Evolutionary conservation across 2,113 vertebrate genomes (phyloP).

Genomic region (Crotophaga sulcirostris): DNA sequence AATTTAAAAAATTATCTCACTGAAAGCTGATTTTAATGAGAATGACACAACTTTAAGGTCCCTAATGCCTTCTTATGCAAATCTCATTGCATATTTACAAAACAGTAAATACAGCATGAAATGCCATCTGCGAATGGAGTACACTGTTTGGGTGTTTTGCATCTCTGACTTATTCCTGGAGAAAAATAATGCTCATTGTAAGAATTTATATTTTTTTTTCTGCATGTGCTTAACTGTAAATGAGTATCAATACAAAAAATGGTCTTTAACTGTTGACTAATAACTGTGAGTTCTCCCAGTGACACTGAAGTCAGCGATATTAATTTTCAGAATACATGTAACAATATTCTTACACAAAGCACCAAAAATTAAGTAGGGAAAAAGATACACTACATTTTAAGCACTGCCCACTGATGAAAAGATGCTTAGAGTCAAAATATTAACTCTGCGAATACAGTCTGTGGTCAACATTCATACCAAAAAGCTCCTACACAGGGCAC

Average conservation of each 20-base stretch:
- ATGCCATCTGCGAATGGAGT: neutral
- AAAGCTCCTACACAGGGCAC: neutral
- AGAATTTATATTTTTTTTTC: neutral
- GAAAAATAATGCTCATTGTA: neutral
- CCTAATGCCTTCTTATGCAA: neutral
- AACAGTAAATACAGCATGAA: neutral
- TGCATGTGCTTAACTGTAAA: neutral
- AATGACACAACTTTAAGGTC: neutral
- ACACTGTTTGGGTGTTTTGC: neutral
- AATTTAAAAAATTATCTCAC: neutral
- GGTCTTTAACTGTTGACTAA: neutral
- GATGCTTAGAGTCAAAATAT: neutral
- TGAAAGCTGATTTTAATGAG: neutral
- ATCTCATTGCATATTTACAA: neutral
- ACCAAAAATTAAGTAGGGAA: neutral
- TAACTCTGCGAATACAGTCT: neutral
- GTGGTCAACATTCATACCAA: neutral
- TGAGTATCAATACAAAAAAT: neutral
- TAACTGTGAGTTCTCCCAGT: neutral
- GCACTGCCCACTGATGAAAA: neutral
- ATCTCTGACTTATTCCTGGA: neutral
- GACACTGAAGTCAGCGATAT: neutral
- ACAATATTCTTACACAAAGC: neutral
- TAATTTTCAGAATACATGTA: neutral
- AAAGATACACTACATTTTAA: neutral